These are phyloP conservation scores for Dendronephthya gigantea DNA, from an alignment of 64 coral and sea anemone species.

Conservation along the genomic window DNA sequence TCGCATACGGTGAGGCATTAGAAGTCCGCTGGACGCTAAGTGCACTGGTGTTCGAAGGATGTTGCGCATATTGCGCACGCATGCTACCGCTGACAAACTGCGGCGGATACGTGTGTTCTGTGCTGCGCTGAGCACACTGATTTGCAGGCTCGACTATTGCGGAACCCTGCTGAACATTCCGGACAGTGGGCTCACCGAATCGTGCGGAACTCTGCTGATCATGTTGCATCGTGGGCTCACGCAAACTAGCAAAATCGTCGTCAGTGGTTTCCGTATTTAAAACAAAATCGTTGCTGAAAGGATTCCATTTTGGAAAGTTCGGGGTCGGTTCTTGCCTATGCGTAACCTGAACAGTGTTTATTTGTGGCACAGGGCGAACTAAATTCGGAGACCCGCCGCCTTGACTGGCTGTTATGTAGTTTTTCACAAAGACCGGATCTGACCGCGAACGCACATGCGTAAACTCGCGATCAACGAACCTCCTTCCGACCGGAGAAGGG, in stretches of 20 bases:
- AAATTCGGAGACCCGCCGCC: background rate
- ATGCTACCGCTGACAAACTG: background rate
- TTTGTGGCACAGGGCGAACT: background rate
- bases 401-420: background rate
- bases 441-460: background rate
- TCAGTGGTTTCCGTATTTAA: background rate
- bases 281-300: constrained; percentile 6
- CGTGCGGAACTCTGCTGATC: background rate
- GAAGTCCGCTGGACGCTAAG: background rate
- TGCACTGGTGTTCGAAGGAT: background rate
- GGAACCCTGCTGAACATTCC: background rate
- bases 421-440: background rate
- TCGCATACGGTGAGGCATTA: background rate
- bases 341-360: background rate
- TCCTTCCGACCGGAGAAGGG: background rate
- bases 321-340: background rate
- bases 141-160: background rate
- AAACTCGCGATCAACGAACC: background rate
- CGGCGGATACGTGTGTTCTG: background rate
- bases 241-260: constrained; percentile 11
- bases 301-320: constrained; percentile 19
- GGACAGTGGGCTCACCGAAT: background rate
- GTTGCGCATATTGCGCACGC: background rate
- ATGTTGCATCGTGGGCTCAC: background rate
- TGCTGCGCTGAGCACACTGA: background rate